phyloP scores from a whole-genome alignment of 2,797 vertebrate genomes.

The Lepilemur ruficaudatus region DNA sequence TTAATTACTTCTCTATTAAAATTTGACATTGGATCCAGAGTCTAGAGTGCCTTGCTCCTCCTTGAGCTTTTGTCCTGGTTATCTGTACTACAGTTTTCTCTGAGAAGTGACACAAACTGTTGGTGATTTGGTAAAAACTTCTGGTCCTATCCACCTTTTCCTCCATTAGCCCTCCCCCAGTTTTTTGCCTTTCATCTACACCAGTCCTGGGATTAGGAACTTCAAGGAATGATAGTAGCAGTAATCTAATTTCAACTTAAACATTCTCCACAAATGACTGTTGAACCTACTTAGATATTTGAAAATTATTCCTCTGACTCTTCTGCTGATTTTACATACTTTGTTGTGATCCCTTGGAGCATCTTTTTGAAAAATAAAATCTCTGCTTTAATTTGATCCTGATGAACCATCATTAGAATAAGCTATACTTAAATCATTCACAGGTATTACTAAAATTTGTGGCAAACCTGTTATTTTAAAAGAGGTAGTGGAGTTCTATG shows the following conservation, averaged over 20 bases:
- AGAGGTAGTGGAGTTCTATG: neutral
- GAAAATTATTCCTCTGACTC: neutral
- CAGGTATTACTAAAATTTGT: neutral
- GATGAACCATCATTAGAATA: neutral
- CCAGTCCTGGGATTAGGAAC: neutral
- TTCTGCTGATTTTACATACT: constrained; percentile 6
- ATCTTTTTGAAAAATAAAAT: neutral
- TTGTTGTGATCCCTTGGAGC: neutral
- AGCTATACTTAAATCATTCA: neutral
- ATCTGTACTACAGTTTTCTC: neutral
- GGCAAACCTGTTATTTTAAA: constrained; percentile 12
- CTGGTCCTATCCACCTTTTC: neutral
- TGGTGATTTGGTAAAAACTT: neutral
- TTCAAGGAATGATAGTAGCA: neutral
- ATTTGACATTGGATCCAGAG: neutral
- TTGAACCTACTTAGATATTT: neutral
- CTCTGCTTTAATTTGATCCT: neutral
- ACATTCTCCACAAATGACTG: neutral
- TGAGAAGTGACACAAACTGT: neutral
- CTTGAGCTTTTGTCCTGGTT: neutral
- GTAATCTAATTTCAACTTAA: neutral
- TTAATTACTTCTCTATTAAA: constrained; percentile 26
- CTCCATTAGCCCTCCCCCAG: neutral
- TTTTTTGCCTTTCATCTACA: neutral
- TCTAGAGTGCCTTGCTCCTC: neutral